These are phyloP conservation scores for Caenorhabditis macrosperma DNA, from an alignment of 2,888 invertebrate genomes.

Conservation along the genomic window DNA sequence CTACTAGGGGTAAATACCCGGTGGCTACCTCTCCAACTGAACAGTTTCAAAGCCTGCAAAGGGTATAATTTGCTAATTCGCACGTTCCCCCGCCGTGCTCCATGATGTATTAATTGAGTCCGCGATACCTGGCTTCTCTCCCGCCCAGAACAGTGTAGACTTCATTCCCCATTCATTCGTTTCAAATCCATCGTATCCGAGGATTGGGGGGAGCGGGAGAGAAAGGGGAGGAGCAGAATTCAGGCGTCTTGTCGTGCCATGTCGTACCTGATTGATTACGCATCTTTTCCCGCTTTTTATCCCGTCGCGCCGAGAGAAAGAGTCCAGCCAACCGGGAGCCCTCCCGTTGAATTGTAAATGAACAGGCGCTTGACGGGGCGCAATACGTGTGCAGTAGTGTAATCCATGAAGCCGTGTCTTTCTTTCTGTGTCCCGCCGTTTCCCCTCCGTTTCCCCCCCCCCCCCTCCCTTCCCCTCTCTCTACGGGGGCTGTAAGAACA, in stretches of 20 bases:
- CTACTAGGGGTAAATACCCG: not conserved
- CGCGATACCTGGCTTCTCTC: no score
- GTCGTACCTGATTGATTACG: slow-evolving; percentile 47
- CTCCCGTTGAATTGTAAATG: slow-evolving; percentile 57
- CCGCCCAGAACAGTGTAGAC: no score
- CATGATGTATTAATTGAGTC: no score
- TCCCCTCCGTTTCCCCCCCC: no score
- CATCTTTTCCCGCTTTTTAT: slow-evolving; percentile 15
- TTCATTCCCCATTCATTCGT: no score
- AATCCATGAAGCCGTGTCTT: slow-evolving; percentile 57
- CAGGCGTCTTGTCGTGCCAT: not conserved
- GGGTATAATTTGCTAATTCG: slow-evolving; percentile 10
- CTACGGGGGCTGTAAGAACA: slow-evolving; percentile 26
- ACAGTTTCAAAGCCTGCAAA: not conserved
- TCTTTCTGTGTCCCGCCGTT: slow-evolving; percentile 4
- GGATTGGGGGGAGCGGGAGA: no score
- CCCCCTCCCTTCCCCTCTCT: no score
- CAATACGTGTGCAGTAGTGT: slow-evolving; percentile 38
- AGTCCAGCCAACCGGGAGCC: not conserved
- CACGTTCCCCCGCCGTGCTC: not conserved
- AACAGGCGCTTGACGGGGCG: slow-evolving; percentile 48
- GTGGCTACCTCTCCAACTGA: not conserved
- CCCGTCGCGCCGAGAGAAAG: no score
- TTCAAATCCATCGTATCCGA: no score
- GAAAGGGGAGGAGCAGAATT: no score